A percentile compares a stretch with the other conserved stretches of the same genome.
These are phyloP conservation scores for Dendroctonus valens DNA, from an alignment of 1,140 invertebrate genomes.

Conservation along the genomic window DNA sequence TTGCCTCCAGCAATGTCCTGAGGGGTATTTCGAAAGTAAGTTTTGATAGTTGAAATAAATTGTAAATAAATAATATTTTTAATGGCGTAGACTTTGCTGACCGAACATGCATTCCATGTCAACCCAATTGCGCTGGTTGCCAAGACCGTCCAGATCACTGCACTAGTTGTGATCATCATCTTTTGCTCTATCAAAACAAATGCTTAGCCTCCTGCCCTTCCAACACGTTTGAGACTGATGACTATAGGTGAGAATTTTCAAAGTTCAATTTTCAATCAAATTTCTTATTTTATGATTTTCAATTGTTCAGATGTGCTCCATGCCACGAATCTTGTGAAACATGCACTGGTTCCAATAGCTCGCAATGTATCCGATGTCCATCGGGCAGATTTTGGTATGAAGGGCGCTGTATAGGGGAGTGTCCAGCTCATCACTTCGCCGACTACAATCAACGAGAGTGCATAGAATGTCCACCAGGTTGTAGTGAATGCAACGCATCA, in stretches of 20 bases:
- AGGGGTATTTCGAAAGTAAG: slow-evolving; percentile 81
- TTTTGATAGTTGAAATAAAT: not conserved
- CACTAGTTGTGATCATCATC: slow-evolving; percentile 78
- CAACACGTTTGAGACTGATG: slow-evolving; percentile 78
- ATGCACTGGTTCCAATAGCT: slow-evolving; percentile 72
- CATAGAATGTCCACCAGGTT: slow-evolving; percentile 68
- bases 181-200: slow-evolving; percentile 74
- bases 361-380: slow-evolving; percentile 78
- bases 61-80: too few species aligned
- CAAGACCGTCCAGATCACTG: slow-evolving; percentile 77
- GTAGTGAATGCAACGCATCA: slow-evolving; percentile 65
- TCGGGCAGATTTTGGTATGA: slow-evolving; percentile 64
- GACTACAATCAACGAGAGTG: slow-evolving; percentile 76
- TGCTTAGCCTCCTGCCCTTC: slow-evolving; percentile 79
- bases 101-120: slow-evolving; percentile 74
- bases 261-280: slow-evolving; percentile 34
- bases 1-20: slow-evolving; percentile 79
- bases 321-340: slow-evolving; percentile 80
- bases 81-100: slow-evolving; percentile 62
- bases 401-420: slow-evolving; percentile 63
- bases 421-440: slow-evolving; percentile 69
- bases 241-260: slow-evolving; percentile 60
- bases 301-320: slow-evolving; percentile 61
- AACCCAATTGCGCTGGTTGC: slow-evolving; percentile 77
- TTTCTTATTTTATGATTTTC: not conserved